phyloP scores from a whole-genome alignment of 2,797 vertebrate genomes.

The Pelochelys cantorii region DNA sequence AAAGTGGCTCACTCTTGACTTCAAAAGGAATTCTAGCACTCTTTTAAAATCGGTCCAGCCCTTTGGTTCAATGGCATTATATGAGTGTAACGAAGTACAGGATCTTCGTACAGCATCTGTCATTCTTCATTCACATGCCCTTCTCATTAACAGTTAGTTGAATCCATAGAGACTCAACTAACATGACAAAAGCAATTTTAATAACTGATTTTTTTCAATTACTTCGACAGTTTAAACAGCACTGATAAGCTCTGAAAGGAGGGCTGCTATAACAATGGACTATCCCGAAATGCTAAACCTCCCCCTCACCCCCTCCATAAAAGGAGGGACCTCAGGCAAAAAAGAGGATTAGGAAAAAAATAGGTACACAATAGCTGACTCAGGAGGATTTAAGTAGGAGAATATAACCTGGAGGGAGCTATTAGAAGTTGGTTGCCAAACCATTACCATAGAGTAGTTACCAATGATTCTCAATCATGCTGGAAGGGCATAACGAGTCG shows the following conservation, averaged over 20 bases:
- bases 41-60: neutral
- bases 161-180: neutral
- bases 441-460: too few species aligned
- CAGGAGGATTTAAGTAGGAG: fast-evolving
- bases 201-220: neutral
- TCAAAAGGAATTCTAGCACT: neutral
- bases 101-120: neutral
- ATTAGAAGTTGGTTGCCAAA: too few species aligned
- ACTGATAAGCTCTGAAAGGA: neutral
- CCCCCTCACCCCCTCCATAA: neutral
- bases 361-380: fast-evolving
- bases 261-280: neutral
- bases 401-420: too few species aligned
- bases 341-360: neutral
- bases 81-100: neutral
- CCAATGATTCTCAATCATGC: too few species aligned
- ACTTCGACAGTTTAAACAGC: neutral
- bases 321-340: fast-evolving
- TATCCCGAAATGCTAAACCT: fast-evolving
- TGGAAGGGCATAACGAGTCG: too few species aligned
- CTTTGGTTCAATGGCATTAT: neutral
- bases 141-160: too few species aligned
- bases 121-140: neutral
- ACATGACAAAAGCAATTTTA: neutral
- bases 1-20: neutral